A percentile compares a stretch with the other conserved stretches of the same genome.
Conservation (phyloP, 2,797 vertebrate species). For the Coregonus ussuriensis region DNA sequence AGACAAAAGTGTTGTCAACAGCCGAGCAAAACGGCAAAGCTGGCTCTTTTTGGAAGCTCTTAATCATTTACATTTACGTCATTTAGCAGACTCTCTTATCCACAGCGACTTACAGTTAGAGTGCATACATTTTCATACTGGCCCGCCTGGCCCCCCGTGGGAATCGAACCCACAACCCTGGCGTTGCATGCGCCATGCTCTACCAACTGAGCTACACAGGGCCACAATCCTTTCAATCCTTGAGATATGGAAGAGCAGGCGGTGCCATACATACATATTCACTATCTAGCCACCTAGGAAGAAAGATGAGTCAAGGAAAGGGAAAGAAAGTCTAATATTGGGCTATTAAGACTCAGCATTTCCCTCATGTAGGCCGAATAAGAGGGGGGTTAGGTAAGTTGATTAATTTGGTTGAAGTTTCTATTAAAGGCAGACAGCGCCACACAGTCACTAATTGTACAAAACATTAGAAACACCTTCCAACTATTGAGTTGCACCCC, state of each 20-base stretch:
- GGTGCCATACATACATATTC: slow-evolving; percentile 30
- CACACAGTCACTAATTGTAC: no score
- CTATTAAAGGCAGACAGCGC: background rate
- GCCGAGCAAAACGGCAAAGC: slow-evolving; percentile 9
- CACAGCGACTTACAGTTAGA: no score
- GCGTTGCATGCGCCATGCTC: no score
- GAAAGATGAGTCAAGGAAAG: background rate
- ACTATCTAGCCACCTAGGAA: slow-evolving; percentile 20
- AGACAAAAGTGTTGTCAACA: slow-evolving; percentile 30
- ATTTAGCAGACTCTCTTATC: no score
- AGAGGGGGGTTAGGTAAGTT: background rate
- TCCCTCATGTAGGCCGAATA: background rate
- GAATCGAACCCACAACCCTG: no score
- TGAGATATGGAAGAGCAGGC: slow-evolving; percentile 11
- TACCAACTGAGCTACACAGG: no score
- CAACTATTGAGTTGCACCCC: no score
- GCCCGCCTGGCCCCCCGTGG: no score
- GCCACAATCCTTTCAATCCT: slow-evolving; percentile 1
- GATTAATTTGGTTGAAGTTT: background rate
- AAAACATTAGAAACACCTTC: no score
- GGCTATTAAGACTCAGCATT: background rate
- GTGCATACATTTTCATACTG: no score
- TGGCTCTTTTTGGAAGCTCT: slow-evolving; percentile 31
- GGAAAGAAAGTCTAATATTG: background rate
- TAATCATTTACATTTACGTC: slow-evolving; percentile 1